Evolutionary conservation across 1,140 invertebrate genomes (phyloP).

Genomic region (Drosophila teissieri): DNA sequence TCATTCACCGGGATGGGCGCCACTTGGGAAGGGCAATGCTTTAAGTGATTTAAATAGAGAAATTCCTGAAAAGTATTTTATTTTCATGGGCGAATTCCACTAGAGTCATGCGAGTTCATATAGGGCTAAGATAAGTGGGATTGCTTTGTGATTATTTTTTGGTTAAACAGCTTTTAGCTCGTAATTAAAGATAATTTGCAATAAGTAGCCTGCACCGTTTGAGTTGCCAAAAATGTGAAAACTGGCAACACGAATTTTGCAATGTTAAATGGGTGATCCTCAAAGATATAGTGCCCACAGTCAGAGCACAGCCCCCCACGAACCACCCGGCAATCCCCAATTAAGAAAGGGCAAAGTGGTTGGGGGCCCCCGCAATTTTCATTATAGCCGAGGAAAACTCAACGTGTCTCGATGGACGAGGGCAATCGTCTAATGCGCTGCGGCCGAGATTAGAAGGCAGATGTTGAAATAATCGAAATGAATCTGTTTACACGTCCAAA

Average conservation of each 20-base stretch:
- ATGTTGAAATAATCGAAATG: constrained; percentile 84
- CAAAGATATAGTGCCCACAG: background rate
- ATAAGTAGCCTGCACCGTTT: constrained; percentile 33
- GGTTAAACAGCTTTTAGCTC: constrained; percentile 36
- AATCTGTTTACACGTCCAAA: constrained; percentile 84
- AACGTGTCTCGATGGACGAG: constrained; percentile 30
- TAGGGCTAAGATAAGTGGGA: background rate
- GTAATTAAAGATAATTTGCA: constrained; percentile 20
- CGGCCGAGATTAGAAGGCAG: constrained; percentile 64
- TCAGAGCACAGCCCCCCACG: background rate
- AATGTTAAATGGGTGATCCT: constrained; percentile 41
- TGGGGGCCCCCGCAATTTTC: constrained; percentile 18
- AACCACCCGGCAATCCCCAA: background rate
- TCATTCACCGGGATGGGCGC: constrained; percentile 45
- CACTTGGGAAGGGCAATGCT: constrained; percentile 5
- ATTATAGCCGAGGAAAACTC: constrained; percentile 5
- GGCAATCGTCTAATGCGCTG: constrained; percentile 57
- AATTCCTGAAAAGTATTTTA: constrained; percentile 12
- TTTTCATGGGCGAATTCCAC: constrained; percentile 19
- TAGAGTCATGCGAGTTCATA: background rate
- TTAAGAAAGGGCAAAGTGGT: constrained; percentile 42
- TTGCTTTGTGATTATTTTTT: too few relatives aligned
- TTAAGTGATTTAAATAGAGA: constrained; percentile 5
- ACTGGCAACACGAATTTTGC: constrained; percentile 48
- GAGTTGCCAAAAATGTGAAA: constrained; percentile 54